A percentile compares a stretch with the other conserved stretches of the same genome.
Evolutionary conservation across 2,888 invertebrate genomes (phyloP).

Genomic region (Campopleginae sp.): DNA sequence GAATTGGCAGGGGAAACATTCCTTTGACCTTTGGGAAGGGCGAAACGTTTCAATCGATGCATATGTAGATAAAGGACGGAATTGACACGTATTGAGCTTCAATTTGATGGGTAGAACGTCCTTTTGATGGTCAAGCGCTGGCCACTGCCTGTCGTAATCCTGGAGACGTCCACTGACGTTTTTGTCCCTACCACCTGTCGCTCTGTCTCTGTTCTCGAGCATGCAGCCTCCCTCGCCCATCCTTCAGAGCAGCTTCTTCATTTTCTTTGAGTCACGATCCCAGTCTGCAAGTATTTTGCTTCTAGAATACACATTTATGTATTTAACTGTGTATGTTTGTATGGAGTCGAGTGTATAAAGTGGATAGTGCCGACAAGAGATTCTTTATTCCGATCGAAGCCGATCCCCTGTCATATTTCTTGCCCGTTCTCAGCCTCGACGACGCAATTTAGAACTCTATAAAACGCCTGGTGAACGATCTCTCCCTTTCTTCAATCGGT

Average conservation of each 20-base stretch:
- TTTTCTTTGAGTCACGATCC: conserved; percentile 55
- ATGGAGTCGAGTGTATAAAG: conserved; percentile 25
- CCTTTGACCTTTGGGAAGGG: conserved; percentile 1
- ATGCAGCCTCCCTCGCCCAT: conserved; percentile 67
- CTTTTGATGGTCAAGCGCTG: conserved; percentile 1
- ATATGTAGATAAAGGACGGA: not conserved
- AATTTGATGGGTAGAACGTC: not conserved
- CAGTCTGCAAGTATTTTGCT: conserved; percentile 34
- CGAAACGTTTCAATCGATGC: not conserved
- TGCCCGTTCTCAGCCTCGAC: conserved; percentile 73
- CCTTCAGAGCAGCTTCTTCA: conserved; percentile 52
- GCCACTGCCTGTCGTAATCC: conserved; percentile 71
- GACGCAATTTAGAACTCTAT: conserved; percentile 77
- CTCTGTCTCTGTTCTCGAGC: conserved; percentile 56
- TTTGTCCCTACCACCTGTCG: conserved; percentile 79
- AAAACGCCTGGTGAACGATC: conserved; percentile 63
- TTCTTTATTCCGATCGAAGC: conserved; percentile 78
- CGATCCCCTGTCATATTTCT: conserved; percentile 80
- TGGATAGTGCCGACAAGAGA: conserved; percentile 66
- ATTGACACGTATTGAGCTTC: conserved; percentile 50
- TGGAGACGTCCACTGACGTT: conserved; percentile 73
- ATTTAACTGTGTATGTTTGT: not conserved
- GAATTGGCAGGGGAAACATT: not conserved
- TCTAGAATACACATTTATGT: conserved; percentile 7
- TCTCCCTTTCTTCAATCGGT: conserved; percentile 18